Base-by-base conservation (phyloP, 2,888 invertebrate species). In the Aspidiotus destructor region DNA sequence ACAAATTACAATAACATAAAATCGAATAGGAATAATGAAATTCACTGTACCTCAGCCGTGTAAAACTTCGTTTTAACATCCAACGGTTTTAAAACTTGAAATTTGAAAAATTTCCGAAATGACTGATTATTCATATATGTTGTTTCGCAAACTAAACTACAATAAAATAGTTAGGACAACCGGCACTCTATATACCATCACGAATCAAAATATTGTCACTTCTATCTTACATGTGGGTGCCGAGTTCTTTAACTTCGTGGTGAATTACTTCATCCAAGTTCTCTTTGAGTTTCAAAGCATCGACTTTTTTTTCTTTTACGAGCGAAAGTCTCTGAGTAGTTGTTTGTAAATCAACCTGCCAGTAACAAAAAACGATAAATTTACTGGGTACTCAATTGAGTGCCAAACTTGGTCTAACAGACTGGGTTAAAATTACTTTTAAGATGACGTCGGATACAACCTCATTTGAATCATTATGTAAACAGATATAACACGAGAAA, bases 1-100 rank as follows among this genome's bases (percentile, higher is more conserved):
- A 48, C 48, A 48, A 28, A 28, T 28, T 1, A 28, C 28, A 28
- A 28, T 28, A 28, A 28, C 28, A 28, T 28, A 28, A 28, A 28
- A 28, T 28, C 28, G 28, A 28, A 28, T 28, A 5, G 5, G 28
- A 28, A 28, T 16, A 53, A 42, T 17, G 0, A 62, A 55, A 52
- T 41, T 16, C 28, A 67, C 44, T 41, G 60, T 77, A 85, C 85
- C 81, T 86, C 96, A 1, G 94, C 92, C 82, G 94, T 96, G 77
- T 93, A 97, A 79, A 98, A 93, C 77, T 98, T 97, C 0, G 98
- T 98, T 80, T 97, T 96, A 0, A 99, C 96, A 83, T 99, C 98
- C 61, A 99, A 80, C 5, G 98, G 98, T 77, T 98, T 98, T 75
- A 95, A 83, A 0, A 99, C 98, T 84, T 93, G 88, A 78, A 99